Conservation (phyloP, 2,888 invertebrate species). For the Ochropacha duplaris region DNA sequence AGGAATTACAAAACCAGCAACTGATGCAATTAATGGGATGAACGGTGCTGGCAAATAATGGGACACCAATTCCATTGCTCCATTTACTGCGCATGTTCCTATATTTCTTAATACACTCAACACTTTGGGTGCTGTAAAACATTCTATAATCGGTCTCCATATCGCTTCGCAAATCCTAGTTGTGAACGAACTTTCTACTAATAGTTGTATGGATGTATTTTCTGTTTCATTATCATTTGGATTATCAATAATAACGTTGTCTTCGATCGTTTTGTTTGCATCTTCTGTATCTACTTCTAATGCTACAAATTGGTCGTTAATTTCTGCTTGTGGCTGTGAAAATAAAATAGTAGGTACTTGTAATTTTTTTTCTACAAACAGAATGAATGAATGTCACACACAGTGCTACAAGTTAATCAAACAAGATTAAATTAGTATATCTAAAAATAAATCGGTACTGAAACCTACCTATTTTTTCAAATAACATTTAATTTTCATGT, state of each 20-base stretch:
- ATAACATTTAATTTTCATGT: no score
- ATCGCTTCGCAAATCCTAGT: constrained; percentile 41
- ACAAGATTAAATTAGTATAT: no score
- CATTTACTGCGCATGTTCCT: constrained; percentile 70
- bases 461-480: no score
- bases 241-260: constrained; percentile 5
- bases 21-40: constrained; percentile 68
- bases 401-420: no score
- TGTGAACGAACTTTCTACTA: constrained; percentile 15
- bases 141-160: constrained; percentile 37
- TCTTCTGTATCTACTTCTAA: constrained; percentile 5
- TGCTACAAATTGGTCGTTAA: constrained; percentile 48
- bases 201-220: constrained; percentile 6
- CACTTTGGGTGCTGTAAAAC: constrained; percentile 55
- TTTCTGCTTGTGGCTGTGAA: constrained; percentile 57
- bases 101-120: constrained; percentile 57
- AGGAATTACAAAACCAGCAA: constrained; percentile 69
- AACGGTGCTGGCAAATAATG: constrained; percentile 67
- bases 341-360: no score
- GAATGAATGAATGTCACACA: no score
- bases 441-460: no score
- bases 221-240: constrained; percentile 1
- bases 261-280: constrained; percentile 3
- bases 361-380: no score
- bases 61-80: constrained; percentile 66